Evolutionary conservation across 2,888 invertebrate species (phyloP).

Genomic region (Dexiosoma caninum): DNA sequence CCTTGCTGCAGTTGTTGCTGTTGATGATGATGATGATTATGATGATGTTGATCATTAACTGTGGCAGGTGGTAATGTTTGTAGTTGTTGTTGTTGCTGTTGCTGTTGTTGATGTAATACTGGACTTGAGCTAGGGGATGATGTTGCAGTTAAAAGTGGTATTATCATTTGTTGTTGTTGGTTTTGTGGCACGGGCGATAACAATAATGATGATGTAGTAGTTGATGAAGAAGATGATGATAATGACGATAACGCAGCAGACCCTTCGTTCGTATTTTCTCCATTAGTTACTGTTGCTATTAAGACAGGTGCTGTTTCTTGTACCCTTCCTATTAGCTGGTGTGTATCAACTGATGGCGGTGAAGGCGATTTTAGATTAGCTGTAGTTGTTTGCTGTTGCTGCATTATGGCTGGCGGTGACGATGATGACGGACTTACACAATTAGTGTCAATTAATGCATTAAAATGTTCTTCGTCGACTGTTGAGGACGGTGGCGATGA

Average conservation of each 20-base stretch:
- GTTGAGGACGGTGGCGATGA: constrained; percentile 66
- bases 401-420: constrained; percentile 35
- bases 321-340: constrained; percentile 50
- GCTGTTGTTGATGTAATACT: constrained; percentile 48
- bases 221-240: constrained; percentile 52
- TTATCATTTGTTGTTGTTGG: constrained; percentile 44
- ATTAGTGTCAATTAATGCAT: constrained; percentile 78
- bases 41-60: constrained; percentile 72
- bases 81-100: constrained; percentile 46
- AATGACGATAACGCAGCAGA: constrained; percentile 57
- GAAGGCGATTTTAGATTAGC: constrained; percentile 64
- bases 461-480: constrained; percentile 81
- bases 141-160: constrained; percentile 62
- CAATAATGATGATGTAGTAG: constrained; percentile 48
- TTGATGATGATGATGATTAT: constrained; percentile 35
- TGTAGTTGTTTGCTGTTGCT: constrained; percentile 45
- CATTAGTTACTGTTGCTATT: constrained; percentile 43
- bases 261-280: constrained; percentile 33
- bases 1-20: constrained; percentile 47
- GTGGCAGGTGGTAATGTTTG: constrained; percentile 74
- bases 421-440: constrained; percentile 76
- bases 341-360: constrained; percentile 61
- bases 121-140: constrained; percentile 62
- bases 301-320: constrained; percentile 63
- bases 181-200: constrained; percentile 62